Base-by-base conservation (phyloP, 2,888 invertebrate genomes). In the Cheilosia soror region DNA sequence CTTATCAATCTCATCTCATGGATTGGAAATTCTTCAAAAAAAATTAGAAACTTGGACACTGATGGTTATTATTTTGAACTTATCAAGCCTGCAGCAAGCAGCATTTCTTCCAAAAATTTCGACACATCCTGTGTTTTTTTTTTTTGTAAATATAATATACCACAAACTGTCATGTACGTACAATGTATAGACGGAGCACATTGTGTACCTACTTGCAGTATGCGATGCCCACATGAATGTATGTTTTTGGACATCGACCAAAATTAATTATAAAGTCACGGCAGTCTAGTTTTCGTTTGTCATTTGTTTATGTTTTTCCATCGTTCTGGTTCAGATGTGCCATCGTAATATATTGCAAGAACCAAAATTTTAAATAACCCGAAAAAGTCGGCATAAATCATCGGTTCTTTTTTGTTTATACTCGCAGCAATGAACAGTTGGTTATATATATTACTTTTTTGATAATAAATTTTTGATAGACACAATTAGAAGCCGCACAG, bases 251-350 rank as follows among this genome's bases (percentile, higher is more conserved):
- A 76, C 72, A 62, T 44, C 42, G 72, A 85, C 81, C 85, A 85
- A 81, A 85, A 81, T 81, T 72, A 85, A 81, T 81, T 81, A 77
- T 81, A 85, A 85, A 77, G 76, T 47, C 85, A 76, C 55, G 68
- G 71, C 80, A 71, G 80, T 65, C 60, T 80, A 80, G 80, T 75
- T 76, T 69, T 69, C 72, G 62, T 72, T 66, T 85, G 85, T 85
- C 81, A 81, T 81, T 77, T 85, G 81, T 81, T 85, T 85, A 84
- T 80, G 62, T 58, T 31, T 69, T 66, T 71, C 66, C 47, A 65
- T 49, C 51, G 40, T 47, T 51, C 15, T 66, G 69, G 44, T 49
- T 63, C 62, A 33, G 53, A 40, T 66, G 40, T 49, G 69, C 40
- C 40, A 63, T 20, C 53, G 40, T 49, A 33, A 53, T 47, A 55